These are phyloP conservation scores for Zeugodacus cucurbitae DNA, from an alignment of 1,140 invertebrate species.

Conservation along the genomic window DNA sequence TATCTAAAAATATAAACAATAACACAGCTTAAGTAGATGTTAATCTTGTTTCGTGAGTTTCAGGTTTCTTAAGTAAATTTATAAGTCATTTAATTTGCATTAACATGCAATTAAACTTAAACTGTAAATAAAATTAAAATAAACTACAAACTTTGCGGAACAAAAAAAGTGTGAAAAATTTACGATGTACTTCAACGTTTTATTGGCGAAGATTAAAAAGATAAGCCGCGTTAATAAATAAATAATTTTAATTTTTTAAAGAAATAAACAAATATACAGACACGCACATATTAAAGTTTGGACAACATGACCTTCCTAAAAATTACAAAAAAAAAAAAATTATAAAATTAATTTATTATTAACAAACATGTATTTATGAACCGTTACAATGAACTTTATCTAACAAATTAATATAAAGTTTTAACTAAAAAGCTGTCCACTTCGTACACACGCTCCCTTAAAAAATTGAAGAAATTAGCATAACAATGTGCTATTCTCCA, in stretches of 20 bases:
- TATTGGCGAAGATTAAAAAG: neutral
- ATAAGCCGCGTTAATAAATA: neutral
- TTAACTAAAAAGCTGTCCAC: no score
- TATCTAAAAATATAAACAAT: no score
- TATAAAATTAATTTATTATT: neutral
- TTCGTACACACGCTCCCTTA: no score
- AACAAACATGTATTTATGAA: no score
- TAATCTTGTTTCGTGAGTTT: no score
- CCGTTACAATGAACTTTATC: no score
- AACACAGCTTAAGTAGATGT: no score
- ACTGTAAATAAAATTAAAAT: neutral
- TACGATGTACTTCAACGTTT: neutral
- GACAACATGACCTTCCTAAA: neutral
- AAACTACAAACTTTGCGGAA: neutral
- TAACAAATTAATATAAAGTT: no score
- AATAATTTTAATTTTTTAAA: neutral
- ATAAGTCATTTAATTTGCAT: neutral
- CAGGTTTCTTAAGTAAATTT: no score
- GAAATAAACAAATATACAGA: neutral
- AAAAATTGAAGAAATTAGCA: no score
- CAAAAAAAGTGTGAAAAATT: neutral
- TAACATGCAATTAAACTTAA: neutral
- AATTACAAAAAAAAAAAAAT: neutral
- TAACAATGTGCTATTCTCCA: no score
- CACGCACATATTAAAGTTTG: neutral